Base-by-base conservation (phyloP, 2,888 invertebrate genomes). In the Pheosia tremula region DNA sequence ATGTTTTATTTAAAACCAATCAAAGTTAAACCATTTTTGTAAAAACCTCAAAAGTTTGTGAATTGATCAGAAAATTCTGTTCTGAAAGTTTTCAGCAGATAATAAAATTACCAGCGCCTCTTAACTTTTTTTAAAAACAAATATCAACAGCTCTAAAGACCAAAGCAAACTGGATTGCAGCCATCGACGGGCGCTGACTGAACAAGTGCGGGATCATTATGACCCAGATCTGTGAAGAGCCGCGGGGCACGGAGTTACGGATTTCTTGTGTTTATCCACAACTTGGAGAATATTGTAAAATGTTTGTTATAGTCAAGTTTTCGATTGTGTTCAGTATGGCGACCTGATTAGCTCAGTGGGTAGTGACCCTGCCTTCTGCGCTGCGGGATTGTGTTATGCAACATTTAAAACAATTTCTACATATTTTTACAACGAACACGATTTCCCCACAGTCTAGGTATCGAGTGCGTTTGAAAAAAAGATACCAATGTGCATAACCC, bases 161-260 rank as follows among this genome's bases (percentile, higher is more conserved):
- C 41, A 63, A 63, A 69, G 68, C 67, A 60, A 71, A 69, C 66
- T 62, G 49, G 57, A 37, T 39, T 39, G 56, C 41, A 41, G 57
- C 60, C 57, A 62, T 57, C 47, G 61, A 62, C 67, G 69, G 79
- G 74, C 69, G 73, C 74, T 77, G 72, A 74, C 76, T 62, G 52
- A 62, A 60, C 69, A 60, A 77, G 75, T 61, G 71, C 68, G 65
- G 63, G 65, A 75, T 80, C 66, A 72, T 72, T 67, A 67, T 68
- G 79, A 78, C 80, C 81, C 58, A 81, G 69, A 71, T 79, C 52
- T 62, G 53, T 10, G 38, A 38, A 54, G 54, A 11, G 38, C 38
- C 38, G 8, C 38, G 24, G 13, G 1, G n/a, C 13, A 36, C 54
- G 54, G 54, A 54, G 6, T 49, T 54, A 43, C 43, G 43, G 9